Conservation (phyloP, 1,140 invertebrate genomes). For the Octopus bimaculoides region DNA sequence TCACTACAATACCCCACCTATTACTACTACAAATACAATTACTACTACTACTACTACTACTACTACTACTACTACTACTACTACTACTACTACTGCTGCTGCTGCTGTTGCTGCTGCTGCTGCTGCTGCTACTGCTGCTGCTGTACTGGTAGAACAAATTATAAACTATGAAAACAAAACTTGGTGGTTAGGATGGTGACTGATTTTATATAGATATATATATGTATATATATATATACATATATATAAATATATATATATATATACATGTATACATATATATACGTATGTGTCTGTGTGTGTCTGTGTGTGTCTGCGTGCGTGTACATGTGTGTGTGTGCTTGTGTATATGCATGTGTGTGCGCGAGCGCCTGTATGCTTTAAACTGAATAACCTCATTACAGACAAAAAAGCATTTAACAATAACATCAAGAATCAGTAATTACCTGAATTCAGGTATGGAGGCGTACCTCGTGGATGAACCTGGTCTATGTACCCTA, state of each 20-base stretch:
- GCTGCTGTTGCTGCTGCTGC: slow-evolving; percentile 15
- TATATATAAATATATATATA: not conserved
- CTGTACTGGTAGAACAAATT: slow-evolving; percentile 18
- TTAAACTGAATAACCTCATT: too few relatives aligned
- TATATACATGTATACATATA: not conserved
- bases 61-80: too few relatives aligned
- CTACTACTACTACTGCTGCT: not conserved
- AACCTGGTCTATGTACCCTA: slow-evolving; percentile 3
- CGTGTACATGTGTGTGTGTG: not conserved
- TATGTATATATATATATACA: slow-evolving; percentile 19
- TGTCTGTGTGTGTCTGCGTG: not conserved
- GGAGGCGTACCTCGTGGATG: slow-evolving; percentile 1
- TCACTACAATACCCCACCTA: too few relatives aligned
- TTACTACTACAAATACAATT: too few relatives aligned
- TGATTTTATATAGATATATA: slow-evolving; percentile 1
- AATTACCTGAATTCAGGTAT: slow-evolving; percentile 5
- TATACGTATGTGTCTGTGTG: not conserved
- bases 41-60: too few relatives aligned
- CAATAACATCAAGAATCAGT: not conserved
- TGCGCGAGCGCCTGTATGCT: too few relatives aligned
- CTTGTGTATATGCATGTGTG: not conserved
- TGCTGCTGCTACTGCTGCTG: slow-evolving; percentile 15
- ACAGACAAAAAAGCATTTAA: too few relatives aligned
- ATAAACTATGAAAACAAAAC: slow-evolving; percentile 13
- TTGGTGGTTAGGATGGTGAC: slow-evolving; percentile 9